Evolutionary conservation across 2,888 invertebrate genomes (phyloP).

Genomic region (Macropis europaea): DNA sequence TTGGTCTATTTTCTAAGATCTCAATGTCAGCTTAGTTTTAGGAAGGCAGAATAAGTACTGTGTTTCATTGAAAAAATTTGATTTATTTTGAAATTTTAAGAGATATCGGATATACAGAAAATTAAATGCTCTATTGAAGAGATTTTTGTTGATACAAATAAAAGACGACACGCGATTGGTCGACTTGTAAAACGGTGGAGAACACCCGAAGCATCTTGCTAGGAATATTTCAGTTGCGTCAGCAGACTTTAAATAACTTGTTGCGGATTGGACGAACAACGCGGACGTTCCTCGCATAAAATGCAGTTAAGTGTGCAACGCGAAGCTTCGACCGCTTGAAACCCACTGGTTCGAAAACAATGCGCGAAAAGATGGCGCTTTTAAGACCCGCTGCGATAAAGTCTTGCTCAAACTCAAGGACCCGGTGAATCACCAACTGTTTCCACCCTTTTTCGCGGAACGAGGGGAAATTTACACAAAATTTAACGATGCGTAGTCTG

Average conservation of each 20-base stretch:
- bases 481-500: too few species aligned
- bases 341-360: slow-evolving; percentile 26
- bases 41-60: too few species aligned
- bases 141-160: too few species aligned
- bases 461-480: too few species aligned
- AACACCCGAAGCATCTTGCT: slow-evolving; percentile 31
- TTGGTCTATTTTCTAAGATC: too few species aligned
- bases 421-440: neutral
- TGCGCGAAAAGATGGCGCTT: slow-evolving; percentile 17
- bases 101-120: too few species aligned
- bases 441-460: neutral
- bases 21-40: too few species aligned
- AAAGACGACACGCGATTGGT: slow-evolving; percentile 6
- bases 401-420: slow-evolving; percentile 1
- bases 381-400: slow-evolving; percentile 12
- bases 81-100: too few species aligned
- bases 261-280: slow-evolving; percentile 45
- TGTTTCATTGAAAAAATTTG: too few species aligned
- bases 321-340: slow-evolving; percentile 18
- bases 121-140: too few species aligned
- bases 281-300: slow-evolving; percentile 36
- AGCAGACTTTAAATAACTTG: slow-evolving; percentile 50
- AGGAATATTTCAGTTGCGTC: slow-evolving; percentile 46
- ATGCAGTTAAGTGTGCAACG: slow-evolving; percentile 25
- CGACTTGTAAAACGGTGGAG: neutral